Base-by-base conservation (phyloP, 2,113 vertebrate genomes). In the Phycodurus eques region DNA sequence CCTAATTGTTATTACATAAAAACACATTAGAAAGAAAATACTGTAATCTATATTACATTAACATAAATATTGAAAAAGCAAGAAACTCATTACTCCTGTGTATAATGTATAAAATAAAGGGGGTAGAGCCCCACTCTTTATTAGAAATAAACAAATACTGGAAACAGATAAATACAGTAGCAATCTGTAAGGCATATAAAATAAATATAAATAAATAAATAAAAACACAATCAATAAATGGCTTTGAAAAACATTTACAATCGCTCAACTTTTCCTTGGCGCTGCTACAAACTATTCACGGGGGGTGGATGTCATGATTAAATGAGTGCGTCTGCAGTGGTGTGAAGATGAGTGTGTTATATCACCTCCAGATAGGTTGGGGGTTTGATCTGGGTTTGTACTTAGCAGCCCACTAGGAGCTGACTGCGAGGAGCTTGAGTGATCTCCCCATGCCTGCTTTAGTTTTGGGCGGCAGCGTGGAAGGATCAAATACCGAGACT, bases 391-490 rank as follows among this genome's bases (percentile, higher is more conserved):
- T 35, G 6, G 59, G 59, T 61, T 59, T 35, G 31, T 35, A 61
- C 15, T 61, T 61, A 61, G 59, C 31, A 4, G 59, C 31, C 59
- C 59, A 35, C 31, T 17, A 27, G 59, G 59, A 61, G 13, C 59
- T 61, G 59, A 61, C 59, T 61, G 59, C 14, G 14, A 61, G 59
- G 15, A 33, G 59, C 31, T 61, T 17, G 59, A 35, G 59, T 61
- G 59, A 61, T 61, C 59, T 39, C 59, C 59, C 59, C 59, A 61
- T 61, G 59, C 59, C 33, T 61, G 59, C 59, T 35, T 61, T 17
- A 27, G 59, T 61, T 61, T 33, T 35, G 59, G 59, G 33, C 59
- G 17, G 59, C 59, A 35, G 59, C 15, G 31, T 15, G 59, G 14
- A 15, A 14, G 31, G 59, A 61, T 61, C 59, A 61, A 61, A 61